Base-by-base conservation (phyloP, 1,140 invertebrate genomes). In the Drosophila nebulosa region DNA sequence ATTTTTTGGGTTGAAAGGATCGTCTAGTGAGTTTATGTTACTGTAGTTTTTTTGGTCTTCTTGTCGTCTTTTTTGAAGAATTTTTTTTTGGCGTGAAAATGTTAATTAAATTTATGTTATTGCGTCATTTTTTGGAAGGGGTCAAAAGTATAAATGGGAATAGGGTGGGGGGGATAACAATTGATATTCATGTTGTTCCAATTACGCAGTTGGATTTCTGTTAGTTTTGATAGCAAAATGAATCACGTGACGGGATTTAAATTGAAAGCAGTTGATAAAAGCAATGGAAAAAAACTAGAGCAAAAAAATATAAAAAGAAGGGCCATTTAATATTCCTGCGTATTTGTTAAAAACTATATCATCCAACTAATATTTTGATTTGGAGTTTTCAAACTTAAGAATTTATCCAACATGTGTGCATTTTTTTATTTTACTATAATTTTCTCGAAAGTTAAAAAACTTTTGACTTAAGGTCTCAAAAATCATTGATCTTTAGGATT, bases 31-130 rank as follows among this genome's bases (percentile, higher is more conserved):
- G 46, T 27, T 79, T 71, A 70, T 74, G 81, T 73, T 84, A 85
- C 65, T 77, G 73, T 66, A 65, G 62, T 59, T 62, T 69, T 76
- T 75, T 75, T 57, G 10, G 30, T 22, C 7, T n/a, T 18, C 51
- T 4, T 10, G 6, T 7, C 5, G 36, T 27, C 30, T 62, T 53
- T 74, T 68, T 35, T 66, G 39, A 21, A 67, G 18, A n/a, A 42
- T 73, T 77, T 79, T 60, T 70, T 39, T 32, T 18, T 53, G 58
- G 64, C 52, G 78, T 64, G 74, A 75, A 85, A 75, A 88, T 78
- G 78, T 68, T 88, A 86, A 86, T 86, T 81, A 78, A 81, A 81
- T 71, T 69, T 75, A 64, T 80, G 67, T 78, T 74, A 78, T 46
- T 78, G 81, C 81, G 81, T 71, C 70, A 81, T 81, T 81, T 86